Base-by-base conservation (phyloP, 2,888 invertebrate species). In the Cremastinae sp. region DNA sequence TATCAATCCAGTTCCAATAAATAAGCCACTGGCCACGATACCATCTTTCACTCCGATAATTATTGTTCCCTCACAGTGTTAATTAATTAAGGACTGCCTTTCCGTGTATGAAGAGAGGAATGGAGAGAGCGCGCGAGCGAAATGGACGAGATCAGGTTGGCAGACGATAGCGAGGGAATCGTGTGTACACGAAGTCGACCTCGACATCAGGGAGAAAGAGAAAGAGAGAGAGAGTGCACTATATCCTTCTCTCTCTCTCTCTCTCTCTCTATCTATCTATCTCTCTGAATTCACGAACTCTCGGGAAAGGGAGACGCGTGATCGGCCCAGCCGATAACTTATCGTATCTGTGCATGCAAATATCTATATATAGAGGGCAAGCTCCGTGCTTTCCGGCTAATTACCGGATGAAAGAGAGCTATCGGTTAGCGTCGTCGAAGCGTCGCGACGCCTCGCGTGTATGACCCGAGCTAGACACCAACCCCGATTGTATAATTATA, bases 41-140 rank as follows among this genome's bases (percentile, higher is more conserved):
- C 74, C 84, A 88, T 88, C 87, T 87, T 86, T 87, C 87, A 87
- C 85, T 87, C 81, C 84, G 84, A 86, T 88, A 87, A 88, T 88
- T 88, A 88, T 87, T 87, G 87, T 88, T 87, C 83, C 84, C 78
- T 79, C 73, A 70, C 81, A 81, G 82, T 83, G 88, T 88, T 88
- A 88, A 88, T 88, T 88, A 88, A 89, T 88, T 89, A 87, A 88
- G 84, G 82, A 81, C 74, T 79, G 81, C 51, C 64, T 74, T 65
- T 20, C 59, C 61, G 58, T 38, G 14, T 38, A 59, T 14, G 16
- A 12, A 38, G 51, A 38, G 51, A 64, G 51, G 5, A 18, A 38
- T 28, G 16, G 45, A 47, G 16, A 34, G 45, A 36, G 56, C 8
- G 36, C 43, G 58, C 45, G 49, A 38, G 10, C 54, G 22, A 38